These are phyloP conservation scores for Siderastrea siderea DNA, from an alignment of 92 coral and sea anemone species.

Conservation along the genomic window DNA sequence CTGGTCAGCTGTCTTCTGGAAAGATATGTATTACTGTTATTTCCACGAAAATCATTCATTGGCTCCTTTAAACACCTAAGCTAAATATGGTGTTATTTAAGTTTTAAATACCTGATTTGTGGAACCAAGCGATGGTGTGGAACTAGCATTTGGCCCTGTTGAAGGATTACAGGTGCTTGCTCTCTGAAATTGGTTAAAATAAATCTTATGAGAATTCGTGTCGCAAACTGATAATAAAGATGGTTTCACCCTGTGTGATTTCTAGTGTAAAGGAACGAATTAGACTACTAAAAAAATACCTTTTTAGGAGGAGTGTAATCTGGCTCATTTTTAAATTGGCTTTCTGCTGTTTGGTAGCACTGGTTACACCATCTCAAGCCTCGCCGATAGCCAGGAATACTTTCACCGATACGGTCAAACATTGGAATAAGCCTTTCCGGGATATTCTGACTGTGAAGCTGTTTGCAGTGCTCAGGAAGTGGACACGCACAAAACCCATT, in stretches of 20 bases:
- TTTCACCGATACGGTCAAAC: background rate
- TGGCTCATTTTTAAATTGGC: background rate
- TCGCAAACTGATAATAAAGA: no score
- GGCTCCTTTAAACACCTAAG: no score
- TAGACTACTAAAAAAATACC: background rate
- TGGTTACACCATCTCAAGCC: no score
- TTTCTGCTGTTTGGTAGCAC: background rate
- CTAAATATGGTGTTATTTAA: no score
- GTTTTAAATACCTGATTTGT: background rate
- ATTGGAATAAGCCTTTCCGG: background rate
- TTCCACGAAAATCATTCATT: no score
- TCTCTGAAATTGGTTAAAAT: background rate
- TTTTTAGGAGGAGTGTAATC: background rate
- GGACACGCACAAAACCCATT: constrained; percentile 4
- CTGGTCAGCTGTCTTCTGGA: background rate
- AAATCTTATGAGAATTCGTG: no score
- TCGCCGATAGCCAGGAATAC: background rate
- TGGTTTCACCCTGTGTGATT: background rate
- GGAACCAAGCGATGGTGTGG: background rate
- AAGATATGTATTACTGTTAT: no score
- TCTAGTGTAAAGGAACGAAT: background rate
- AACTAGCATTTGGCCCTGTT: background rate
- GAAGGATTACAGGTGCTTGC: background rate
- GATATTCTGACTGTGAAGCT: background rate
- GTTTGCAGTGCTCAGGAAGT: background rate